phyloP scores from a whole-genome alignment of 1,140 invertebrate genomes.

The Drosophila sturtevanti region DNA sequence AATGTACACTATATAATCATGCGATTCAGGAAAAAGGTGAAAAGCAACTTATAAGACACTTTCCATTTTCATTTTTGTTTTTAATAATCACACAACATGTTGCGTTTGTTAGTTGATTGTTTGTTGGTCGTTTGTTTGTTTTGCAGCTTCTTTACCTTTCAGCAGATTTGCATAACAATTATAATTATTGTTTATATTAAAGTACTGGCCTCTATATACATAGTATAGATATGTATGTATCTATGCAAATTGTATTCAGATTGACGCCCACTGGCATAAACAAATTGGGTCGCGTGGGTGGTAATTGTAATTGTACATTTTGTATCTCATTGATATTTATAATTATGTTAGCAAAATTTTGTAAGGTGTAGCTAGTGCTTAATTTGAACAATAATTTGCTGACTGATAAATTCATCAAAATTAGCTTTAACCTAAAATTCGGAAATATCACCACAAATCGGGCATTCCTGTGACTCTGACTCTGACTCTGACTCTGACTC shows the following conservation, averaged over 20 bases:
- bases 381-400: constrained; percentile 6
- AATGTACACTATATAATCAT: background rate
- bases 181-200: constrained; percentile 27
- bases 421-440: constrained; percentile 16
- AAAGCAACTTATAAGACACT: constrained; percentile 39
- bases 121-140: constrained; percentile 8
- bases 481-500: constrained; percentile 61
- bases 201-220: constrained; percentile 22
- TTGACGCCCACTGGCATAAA: constrained; percentile 35
- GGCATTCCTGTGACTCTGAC: constrained; percentile 58
- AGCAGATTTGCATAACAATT: constrained; percentile 63
- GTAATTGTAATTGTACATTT: constrained; percentile 43
- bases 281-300: constrained; percentile 51
- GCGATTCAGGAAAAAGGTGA: background rate
- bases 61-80: constrained; percentile 61
- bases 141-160: constrained; percentile 54
- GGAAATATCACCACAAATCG: constrained; percentile 29
- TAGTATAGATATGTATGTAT: background rate
- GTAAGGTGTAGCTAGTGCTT: constrained; percentile 48
- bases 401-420: constrained; percentile 33
- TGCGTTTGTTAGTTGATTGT: constrained; percentile 17
- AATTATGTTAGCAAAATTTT: constrained; percentile 54
- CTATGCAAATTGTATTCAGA: constrained; percentile 54
- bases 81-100: constrained; percentile 43
- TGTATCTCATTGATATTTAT: constrained; percentile 64